phyloP scores from a whole-genome alignment of 1,140 invertebrate species.

The Condylostylus longicornis region DNA sequence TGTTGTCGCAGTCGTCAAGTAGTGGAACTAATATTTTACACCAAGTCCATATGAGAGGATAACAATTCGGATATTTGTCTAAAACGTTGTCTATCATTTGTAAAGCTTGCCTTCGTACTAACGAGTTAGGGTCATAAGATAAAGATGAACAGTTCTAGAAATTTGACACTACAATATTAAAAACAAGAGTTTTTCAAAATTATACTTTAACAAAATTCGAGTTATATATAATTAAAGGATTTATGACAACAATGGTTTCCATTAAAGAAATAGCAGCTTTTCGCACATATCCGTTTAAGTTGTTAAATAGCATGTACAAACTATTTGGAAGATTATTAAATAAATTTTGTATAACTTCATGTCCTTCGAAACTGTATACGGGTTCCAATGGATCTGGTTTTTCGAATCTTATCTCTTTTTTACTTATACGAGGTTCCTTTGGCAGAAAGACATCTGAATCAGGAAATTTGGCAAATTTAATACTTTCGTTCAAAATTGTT shows the following conservation, averaged over 20 bases:
- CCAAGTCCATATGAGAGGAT: conserved; percentile 21
- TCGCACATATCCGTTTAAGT: conserved; percentile 16
- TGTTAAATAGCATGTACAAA: conserved; percentile 16
- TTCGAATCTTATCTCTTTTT: conserved; percentile 16
- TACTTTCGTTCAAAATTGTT: conserved; percentile 20
- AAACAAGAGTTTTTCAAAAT: neutral
- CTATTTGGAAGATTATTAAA: conserved; percentile 16
- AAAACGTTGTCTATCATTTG: conserved; percentile 19
- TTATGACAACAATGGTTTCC: conserved; percentile 19
- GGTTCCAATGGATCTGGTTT: conserved; percentile 14
- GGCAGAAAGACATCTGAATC: conserved; percentile 11
- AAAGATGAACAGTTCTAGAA: conserved; percentile 10
- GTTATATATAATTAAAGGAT: conserved; percentile 24
- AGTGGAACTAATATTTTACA: conserved; percentile 22
- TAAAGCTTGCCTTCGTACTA: conserved; percentile 20
- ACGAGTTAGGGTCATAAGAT: conserved; percentile 15
- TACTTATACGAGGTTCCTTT: conserved; percentile 7
- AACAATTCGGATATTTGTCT: conserved; percentile 18
- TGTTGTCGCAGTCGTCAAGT: conserved; percentile 20
- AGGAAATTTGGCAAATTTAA: conserved; percentile 19
- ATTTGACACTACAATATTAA: neutral
- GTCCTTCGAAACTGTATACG: conserved; percentile 21
- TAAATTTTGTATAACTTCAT: conserved; percentile 14
- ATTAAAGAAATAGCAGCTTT: conserved; percentile 20
- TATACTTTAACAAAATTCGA: conserved; percentile 20